Evolutionary conservation across 30 jellyfish, hydroid and myxozoan genomes (phyloP).

Genomic region (Nemopilema nomurai): DNA sequence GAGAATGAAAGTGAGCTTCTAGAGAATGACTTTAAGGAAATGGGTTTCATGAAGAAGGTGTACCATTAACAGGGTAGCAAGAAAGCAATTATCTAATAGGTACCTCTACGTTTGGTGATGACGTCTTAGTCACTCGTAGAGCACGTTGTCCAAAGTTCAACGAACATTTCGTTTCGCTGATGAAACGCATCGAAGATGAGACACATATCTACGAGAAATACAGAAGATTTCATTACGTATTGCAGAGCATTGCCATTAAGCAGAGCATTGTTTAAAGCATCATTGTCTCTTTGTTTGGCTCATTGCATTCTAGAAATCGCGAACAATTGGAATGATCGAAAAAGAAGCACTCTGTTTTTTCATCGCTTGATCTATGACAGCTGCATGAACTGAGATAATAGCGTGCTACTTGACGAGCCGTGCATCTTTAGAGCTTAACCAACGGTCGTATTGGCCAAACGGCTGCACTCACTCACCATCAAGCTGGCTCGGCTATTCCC

Average conservation of each 20-base stretch:
- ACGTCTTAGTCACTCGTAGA: conserved; percentile 68
- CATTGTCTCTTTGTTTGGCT: neutral
- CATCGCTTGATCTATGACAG: too few relatives aligned
- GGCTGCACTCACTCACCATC: conserved; percentile 65
- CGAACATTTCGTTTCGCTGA: conserved; percentile 93
- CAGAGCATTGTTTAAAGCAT: neutral
- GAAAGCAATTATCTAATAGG: neutral
- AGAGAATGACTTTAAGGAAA: too few relatives aligned
- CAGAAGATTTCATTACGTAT: neutral
- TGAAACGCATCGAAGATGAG: conserved; percentile 66
- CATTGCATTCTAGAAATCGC: neutral
- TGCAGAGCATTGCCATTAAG: neutral
- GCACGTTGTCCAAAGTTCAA: conserved; percentile 98
- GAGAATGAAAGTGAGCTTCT: too few relatives aligned
- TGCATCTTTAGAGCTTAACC: too few relatives aligned
- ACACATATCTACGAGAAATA: conserved; percentile 77
- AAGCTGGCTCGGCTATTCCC: conserved; percentile 89
- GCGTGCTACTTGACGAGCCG: too few relatives aligned
- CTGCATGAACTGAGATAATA: too few relatives aligned
- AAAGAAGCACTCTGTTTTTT: too few relatives aligned
- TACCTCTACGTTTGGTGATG: conserved; percentile 79
- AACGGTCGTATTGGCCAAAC: neutral
- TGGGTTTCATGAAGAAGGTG: too few relatives aligned
- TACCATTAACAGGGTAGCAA: neutral
- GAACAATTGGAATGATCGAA: too few relatives aligned